Evolutionary conservation across 2,888 invertebrate species (phyloP).

Genomic region (Zaprionus bogoriensis): DNA sequence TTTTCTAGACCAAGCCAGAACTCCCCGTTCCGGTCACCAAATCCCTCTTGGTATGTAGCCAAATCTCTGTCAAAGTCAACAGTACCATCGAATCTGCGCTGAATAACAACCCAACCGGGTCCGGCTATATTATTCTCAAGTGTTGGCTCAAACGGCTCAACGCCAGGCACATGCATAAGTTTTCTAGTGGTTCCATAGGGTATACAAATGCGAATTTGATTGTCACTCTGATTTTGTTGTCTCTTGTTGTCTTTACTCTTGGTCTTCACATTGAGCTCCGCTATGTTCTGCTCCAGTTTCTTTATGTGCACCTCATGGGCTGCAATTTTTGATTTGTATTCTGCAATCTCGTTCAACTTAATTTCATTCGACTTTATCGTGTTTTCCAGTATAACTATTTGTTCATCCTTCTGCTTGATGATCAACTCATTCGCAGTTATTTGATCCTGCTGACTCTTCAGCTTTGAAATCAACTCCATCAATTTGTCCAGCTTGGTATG

Average conservation of each 20-base stretch:
- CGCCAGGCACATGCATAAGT: slow-evolving; percentile 15
- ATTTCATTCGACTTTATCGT: slow-evolving; percentile 6
- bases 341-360: slow-evolving; percentile 7
- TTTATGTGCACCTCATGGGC: not conserved
- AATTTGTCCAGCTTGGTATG: slow-evolving; percentile 14
- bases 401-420: slow-evolving; percentile 10
- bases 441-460: slow-evolving; percentile 4
- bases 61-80: slow-evolving; percentile 87
- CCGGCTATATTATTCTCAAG: slow-evolving; percentile 83
- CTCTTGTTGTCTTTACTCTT: not conserved
- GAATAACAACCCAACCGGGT: slow-evolving; percentile 88
- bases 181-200: slow-evolving; percentile 9
- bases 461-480: not conserved
- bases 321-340: slow-evolving; percentile 2
- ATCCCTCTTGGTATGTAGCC: slow-evolving; percentile 87
- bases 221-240: slow-evolving; percentile 1
- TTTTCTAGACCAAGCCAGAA: slow-evolving; percentile 88
- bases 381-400: not conserved
- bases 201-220: slow-evolving; percentile 7
- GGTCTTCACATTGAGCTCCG: slow-evolving; percentile 1
- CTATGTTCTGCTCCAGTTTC: slow-evolving; percentile 1
- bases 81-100: slow-evolving; percentile 86
- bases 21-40: slow-evolving; percentile 87
- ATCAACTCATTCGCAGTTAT: not conserved
- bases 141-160: slow-evolving; percentile 13